phyloP scores from a whole-genome alignment of 2,888 invertebrate species.

The Drosophila nr. fundita region DNA sequence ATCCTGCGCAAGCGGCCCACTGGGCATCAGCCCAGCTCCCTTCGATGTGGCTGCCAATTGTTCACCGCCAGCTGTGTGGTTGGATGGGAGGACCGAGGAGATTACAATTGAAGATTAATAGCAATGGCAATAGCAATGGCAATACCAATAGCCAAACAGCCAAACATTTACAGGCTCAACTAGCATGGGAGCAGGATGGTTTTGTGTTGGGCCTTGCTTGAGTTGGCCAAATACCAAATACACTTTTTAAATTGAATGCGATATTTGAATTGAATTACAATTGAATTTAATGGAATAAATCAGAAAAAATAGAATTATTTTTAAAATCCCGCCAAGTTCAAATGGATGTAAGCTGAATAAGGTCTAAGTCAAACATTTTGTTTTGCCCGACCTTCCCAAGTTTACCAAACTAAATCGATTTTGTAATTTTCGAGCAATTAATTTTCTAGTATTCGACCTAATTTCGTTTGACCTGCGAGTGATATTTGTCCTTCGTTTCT shows the following conservation, averaged over 20 bases:
- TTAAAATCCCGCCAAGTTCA: background rate
- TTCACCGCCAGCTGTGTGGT: constrained; percentile 45
- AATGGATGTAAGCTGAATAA: too few relatives aligned
- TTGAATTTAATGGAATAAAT: background rate
- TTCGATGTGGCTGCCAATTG: constrained; percentile 59
- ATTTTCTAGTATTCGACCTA: background rate
- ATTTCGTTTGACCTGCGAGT: too few relatives aligned
- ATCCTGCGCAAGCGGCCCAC: constrained; percentile 67
- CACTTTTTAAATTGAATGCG: background rate
- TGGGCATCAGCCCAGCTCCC: constrained; percentile 20
- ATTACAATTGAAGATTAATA: constrained; percentile 49
- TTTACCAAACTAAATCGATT: background rate
- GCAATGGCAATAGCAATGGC: constrained; percentile 11
- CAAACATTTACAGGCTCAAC: background rate
- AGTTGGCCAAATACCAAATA: background rate
- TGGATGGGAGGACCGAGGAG: background rate
- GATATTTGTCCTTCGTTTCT: background rate
- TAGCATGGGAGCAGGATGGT: background rate
- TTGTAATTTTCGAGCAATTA: background rate
- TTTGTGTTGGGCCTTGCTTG: background rate
- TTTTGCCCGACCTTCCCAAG: background rate
- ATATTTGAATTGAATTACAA: background rate
- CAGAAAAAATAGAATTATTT: background rate
- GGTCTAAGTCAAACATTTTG: too few relatives aligned
- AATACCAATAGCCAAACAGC: background rate